phyloP scores from a whole-genome alignment of 1,140 invertebrate genomes.

The Mamestra configurata region DNA sequence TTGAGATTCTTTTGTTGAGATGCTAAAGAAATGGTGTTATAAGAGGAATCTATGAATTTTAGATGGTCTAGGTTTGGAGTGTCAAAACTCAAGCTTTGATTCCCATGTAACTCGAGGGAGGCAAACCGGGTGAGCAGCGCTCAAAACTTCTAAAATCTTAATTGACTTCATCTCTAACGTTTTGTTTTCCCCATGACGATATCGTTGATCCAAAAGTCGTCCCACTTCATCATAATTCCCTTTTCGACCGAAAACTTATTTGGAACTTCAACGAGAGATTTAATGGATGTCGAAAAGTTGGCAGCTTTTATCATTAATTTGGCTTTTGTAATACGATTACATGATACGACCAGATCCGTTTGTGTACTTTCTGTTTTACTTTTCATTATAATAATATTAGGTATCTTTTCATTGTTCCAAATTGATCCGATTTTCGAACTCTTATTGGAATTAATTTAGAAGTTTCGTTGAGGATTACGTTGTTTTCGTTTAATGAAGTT shows the following conservation, averaged over 20 bases:
- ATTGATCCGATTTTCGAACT: slow-evolving; percentile 50
- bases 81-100: neutral
- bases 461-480: slow-evolving; percentile 30
- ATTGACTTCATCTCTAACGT: neutral
- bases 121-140: neutral
- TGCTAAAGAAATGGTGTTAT: neutral
- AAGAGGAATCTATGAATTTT: slow-evolving; percentile 35
- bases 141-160: neutral
- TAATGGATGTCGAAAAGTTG: slow-evolving; percentile 56
- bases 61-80: neutral
- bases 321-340: slow-evolving; percentile 59
- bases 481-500: slow-evolving; percentile 32
- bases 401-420: slow-evolving; percentile 50
- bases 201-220: slow-evolving; percentile 25
- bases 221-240: slow-evolving; percentile 49
- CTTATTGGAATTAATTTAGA: slow-evolving; percentile 49
- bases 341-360: slow-evolving; percentile 51
- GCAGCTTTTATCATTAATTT: slow-evolving; percentile 57
- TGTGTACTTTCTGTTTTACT: slow-evolving; percentile 50
- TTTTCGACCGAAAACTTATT: slow-evolving; percentile 50
- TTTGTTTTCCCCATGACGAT: slow-evolving; percentile 29
- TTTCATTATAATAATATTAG: slow-evolving; percentile 53
- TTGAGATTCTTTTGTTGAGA: slow-evolving; percentile 40
- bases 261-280: slow-evolving; percentile 46
- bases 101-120: neutral